Base-by-base conservation (phyloP, 1,140 invertebrate genomes). In the Anoplolepis gracilipes region DNA sequence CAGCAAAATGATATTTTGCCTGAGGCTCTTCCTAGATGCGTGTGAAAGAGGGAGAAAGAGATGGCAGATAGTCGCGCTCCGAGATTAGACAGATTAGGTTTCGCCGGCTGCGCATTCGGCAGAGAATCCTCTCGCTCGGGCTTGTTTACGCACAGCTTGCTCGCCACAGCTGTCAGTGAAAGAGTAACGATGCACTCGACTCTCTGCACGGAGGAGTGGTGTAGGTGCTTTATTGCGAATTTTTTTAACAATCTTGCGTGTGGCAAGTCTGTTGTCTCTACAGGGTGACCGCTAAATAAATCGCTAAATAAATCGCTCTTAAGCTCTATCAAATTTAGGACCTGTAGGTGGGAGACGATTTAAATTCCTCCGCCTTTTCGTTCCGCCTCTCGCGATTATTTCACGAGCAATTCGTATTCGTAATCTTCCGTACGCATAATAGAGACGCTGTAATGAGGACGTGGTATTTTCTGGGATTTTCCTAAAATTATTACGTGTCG, bases 61-160 rank as follows among this genome's bases (percentile, higher is more conserved):
- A 76, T 76, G 33, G 49, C 2, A 81, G 57, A 88, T 84, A 89
- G 22, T 30, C 5, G 36, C 53, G 22, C 55, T 22, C 22, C 19
- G 75, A 90, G 90, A 88, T 88, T 88, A 88, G 87, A n/a, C 28
- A 61, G 88, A 90, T 90, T 91, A 91, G 87, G 77, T 90, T 84
- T 86, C 69, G 36, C 64, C 65, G 57, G 84, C 55, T 64, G 49
- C 62, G 36, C 57, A 33, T 73, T 76, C 55, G 75, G 57, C 53
- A 36, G 28, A 57, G 75, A 79, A 42, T 78, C 75, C 10, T 33
- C 22, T 36, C 42, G 28, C 6, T 46, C 64, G 22, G 8, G 53
- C 67, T 59, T 88, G 72, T 78, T 82, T 77, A 55, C 53, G 73
- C 53, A n/a, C 59, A 30, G 46, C 46, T 49, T 49, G 46, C 19